A percentile compares a stretch with the other conserved stretches of the same genome.
phyloP scores from a whole-genome alignment of 2,113 vertebrate species.

The Cyphotilapia sp. region DNA sequence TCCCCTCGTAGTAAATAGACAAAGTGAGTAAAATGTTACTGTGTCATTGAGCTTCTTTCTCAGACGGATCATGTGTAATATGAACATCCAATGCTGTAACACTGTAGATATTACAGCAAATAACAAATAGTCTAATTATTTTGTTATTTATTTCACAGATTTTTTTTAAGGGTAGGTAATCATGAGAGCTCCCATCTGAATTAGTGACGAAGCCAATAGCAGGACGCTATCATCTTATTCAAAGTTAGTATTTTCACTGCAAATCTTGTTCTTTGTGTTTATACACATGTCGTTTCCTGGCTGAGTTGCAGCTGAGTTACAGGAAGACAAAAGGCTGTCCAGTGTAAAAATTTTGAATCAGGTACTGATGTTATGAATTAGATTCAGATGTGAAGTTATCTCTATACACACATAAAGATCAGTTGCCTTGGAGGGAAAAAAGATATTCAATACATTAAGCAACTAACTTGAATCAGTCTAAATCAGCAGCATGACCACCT shows the following conservation, averaged over 20 bases:
- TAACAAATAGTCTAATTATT: background rate
- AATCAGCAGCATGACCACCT: conserved; percentile 1
- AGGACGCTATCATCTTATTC: background rate
- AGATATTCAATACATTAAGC: background rate
- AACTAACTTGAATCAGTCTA: background rate
- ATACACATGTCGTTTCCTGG: background rate
- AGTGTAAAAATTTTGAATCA: background rate
- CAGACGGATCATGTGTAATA: background rate
- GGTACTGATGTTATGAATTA: background rate
- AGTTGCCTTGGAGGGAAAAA: background rate
- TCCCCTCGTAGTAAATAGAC: background rate
- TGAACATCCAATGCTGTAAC: background rate
- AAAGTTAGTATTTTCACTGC: background rate
- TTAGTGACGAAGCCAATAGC: background rate
- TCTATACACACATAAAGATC: background rate
- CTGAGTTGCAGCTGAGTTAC: background rate
- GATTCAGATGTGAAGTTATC: background rate
- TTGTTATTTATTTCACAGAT: background rate
- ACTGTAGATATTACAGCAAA: background rate
- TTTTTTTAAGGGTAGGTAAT: background rate
- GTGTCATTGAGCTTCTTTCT: background rate
- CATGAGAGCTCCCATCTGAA: background rate
- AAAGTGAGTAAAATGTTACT: background rate
- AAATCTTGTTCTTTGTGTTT: background rate
- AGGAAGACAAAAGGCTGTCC: background rate